phyloP scores from a whole-genome alignment of 2,797 vertebrate species.

The Salmo trutta region DNA sequence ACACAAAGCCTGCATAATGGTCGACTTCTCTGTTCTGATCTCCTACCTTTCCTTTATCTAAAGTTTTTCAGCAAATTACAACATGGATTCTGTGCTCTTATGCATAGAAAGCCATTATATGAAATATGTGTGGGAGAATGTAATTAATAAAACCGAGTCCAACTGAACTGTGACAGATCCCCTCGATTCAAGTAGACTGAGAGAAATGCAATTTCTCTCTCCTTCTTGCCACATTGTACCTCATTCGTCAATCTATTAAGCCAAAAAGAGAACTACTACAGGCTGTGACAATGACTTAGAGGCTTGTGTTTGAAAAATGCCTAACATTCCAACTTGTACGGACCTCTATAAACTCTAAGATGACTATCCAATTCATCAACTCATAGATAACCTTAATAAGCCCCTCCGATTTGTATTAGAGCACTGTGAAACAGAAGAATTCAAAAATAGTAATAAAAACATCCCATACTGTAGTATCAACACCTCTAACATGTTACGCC shows the following conservation, averaged over 20 bases:
- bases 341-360: not conserved
- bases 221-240: constrained; percentile 30
- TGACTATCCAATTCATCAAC: no score
- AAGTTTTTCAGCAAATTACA: constrained; percentile 2
- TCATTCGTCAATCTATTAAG: constrained; percentile 23
- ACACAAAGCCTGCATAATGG: not conserved
- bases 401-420: no score
- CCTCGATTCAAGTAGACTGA: constrained; percentile 36
- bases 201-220: constrained; percentile 8
- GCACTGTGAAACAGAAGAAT: no score
- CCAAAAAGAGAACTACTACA: not conserved
- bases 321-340: not conserved
- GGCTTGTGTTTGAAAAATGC: not conserved
- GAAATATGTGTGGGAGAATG: constrained; percentile 25
- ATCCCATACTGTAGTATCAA: not conserved
- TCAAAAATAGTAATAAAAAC: not conserved
- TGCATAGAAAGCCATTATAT: not conserved
- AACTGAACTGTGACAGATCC: constrained; percentile 44
- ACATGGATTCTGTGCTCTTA: not conserved
- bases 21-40: not conserved
- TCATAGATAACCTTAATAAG: no score
- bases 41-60: not conserved
- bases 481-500: not conserved
- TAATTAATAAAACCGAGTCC: constrained; percentile 30
- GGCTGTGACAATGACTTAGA: not conserved